Evolutionary conservation across 2,113 vertebrate genomes (phyloP), one percentile per base, ranked within the genome.

Genomic region (Notothenia rossii): DNA sequence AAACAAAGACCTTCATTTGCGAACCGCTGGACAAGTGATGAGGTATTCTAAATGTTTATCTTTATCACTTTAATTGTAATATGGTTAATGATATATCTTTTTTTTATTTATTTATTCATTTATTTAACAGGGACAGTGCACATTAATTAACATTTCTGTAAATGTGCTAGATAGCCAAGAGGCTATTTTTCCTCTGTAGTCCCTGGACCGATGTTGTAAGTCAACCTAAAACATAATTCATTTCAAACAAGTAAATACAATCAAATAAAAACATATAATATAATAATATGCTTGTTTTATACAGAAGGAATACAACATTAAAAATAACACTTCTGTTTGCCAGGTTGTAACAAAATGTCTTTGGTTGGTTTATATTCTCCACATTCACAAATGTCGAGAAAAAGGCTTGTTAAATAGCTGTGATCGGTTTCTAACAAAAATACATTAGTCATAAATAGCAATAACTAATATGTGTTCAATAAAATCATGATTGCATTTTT

Each of bases 1-100:
- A 96, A 96, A 61, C 93, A 97, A 12, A 96, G 98, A 1, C 98
- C 98, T 7, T 97, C 97, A 0, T 98, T 98, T 77, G 96, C 97
- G 74, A 99, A 98, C 88, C 96, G 98, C 48, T 99, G 98, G 97
- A 96, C 95, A 82, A 97, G 96, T 2, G 97, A 99, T 74, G 97
- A 98, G 97, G 98, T 99, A 83, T 48, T 69, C 5, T 25, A 53
- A 43, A 43, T 40, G 4, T 56, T 62, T 43, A 36, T 7, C 0
- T 0, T 12, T 22, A 22, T 7, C 8, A 22, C 13, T 54, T 40
- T 40, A 40, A 40, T 7, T 40, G 36, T 40, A 8, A 40, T 29
- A 29, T 29, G 29, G 29, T 29, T 29, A 29, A 29, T 29, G 3
- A 29, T 29, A 29, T 29, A 29, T 29, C 4, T 29, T 0, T 29